Conservation (phyloP, 2,113 vertebrate genomes). For the Merops nubicus region DNA sequence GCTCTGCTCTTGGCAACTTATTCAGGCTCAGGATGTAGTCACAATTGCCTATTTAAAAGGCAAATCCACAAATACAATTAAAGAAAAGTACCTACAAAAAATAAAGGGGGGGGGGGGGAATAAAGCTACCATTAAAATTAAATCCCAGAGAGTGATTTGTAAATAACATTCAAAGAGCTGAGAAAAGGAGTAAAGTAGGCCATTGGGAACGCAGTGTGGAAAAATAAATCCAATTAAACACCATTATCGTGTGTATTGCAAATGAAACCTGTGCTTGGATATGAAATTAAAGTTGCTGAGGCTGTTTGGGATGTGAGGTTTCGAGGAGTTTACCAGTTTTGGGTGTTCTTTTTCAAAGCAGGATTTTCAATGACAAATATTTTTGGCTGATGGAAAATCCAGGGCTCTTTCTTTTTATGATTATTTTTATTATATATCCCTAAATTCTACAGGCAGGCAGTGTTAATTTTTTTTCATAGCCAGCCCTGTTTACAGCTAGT, state of each 20-base stretch:
- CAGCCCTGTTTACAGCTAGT: conserved; percentile 14
- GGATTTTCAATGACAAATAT: conserved; percentile 40
- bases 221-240: conserved; percentile 83
- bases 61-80: conserved; percentile 81
- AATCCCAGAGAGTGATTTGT: conserved; percentile 79
- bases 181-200: conserved; percentile 74
- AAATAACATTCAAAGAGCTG: conserved; percentile 77
- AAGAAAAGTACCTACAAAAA: conserved; percentile 69
- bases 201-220: conserved; percentile 60
- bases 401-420: conserved; percentile 47
- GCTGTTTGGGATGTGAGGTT: conserved; percentile 36
- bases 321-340: conserved; percentile 24
- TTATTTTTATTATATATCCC: conserved; percentile 50
- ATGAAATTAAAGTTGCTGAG: conserved; percentile 67
- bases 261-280: conserved; percentile 71
- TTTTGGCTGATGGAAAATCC: conserved; percentile 48
- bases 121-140: conserved; percentile 79
- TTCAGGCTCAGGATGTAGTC: conserved; percentile 66
- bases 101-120: conserved; percentile 35
- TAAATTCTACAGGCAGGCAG: conserved; percentile 47
- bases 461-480: conserved; percentile 51
- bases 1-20: conserved; percentile 54
- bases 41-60: conserved; percentile 72
- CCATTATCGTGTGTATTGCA: conserved; percentile 66
- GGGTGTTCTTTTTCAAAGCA: background rate